Conservation (phyloP, 37 sponge, comb jelly and placozoan genomes). For the Spongilla lacustris region DNA sequence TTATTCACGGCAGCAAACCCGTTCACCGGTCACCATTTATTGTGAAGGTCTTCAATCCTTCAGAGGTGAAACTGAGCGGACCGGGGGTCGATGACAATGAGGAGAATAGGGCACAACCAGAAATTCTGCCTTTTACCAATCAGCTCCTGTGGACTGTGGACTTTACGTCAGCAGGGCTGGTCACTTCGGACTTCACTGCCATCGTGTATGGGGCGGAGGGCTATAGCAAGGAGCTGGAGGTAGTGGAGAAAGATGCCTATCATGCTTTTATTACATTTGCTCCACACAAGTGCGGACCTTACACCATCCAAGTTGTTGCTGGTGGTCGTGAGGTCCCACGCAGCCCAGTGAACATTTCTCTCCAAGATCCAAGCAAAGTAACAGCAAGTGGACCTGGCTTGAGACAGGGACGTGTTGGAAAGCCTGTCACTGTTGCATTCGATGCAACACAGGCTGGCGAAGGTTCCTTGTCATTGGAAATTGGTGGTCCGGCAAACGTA, state of each 20-base stretch:
- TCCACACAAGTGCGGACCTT: conserved; percentile 71
- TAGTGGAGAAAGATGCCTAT: conserved; percentile 51
- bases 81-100: conserved; percentile 65
- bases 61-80: conserved; percentile 51
- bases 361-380: conserved; percentile 67
- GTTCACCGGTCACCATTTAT: conserved; percentile 72
- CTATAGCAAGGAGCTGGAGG: conserved; percentile 20
- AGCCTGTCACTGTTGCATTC: conserved; percentile 53
- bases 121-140: conserved; percentile 32
- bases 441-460: conserved; percentile 84
- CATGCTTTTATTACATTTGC: conserved; percentile 14
- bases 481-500: conserved; percentile 59
- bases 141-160: conserved; percentile 55
- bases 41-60: conserved; percentile 79
- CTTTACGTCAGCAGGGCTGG: conserved; percentile 74
- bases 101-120: conserved; percentile 43
- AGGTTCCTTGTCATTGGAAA: conserved; percentile 60
- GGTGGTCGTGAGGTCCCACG: conserved; percentile 41
- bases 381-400: conserved; percentile 67
- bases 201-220: conserved; percentile 67
- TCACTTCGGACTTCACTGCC: conserved; percentile 44
- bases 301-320: conserved; percentile 64
- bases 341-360: conserved; percentile 56
- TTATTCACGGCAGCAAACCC: conserved; percentile 66
- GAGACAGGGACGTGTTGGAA: conserved; percentile 34